Percentiles rank a stretch among this genome's conserved stretches.
These are phyloP conservation scores for Tetragonula carbonaria DNA, from an alignment of 2,888 invertebrate species.

Conservation along the genomic window DNA sequence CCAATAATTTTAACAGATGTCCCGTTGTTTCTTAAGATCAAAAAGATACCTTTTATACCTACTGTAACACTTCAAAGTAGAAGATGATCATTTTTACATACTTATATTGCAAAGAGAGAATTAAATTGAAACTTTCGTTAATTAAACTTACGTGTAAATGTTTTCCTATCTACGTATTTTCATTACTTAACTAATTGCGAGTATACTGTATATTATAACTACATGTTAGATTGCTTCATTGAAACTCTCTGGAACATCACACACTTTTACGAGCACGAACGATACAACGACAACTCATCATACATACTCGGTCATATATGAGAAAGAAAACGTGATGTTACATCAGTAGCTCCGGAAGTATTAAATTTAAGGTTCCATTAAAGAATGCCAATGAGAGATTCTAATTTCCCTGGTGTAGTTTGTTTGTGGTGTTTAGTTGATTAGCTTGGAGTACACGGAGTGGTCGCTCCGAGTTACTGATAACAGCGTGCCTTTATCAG, in stretches of 20 bases:
- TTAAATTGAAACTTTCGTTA: too few species aligned
- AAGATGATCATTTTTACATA: too few species aligned
- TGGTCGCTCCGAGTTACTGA: slow-evolving; percentile 46
- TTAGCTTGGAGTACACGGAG: slow-evolving; percentile 44
- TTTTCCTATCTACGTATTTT: too few species aligned
- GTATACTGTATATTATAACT: background rate
- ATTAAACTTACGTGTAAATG: too few species aligned
- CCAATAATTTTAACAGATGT: too few species aligned
- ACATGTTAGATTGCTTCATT: too few species aligned
- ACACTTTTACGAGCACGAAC: background rate
- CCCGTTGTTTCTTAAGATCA: too few species aligned
- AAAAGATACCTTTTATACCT: too few species aligned
- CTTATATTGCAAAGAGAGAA: too few species aligned
- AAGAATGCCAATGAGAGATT: background rate
- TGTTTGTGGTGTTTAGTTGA: slow-evolving; percentile 15
- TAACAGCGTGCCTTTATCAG: slow-evolving; percentile 58
- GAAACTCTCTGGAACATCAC: background rate
- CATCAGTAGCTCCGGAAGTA: background rate
- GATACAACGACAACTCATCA: background rate
- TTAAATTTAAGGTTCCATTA: background rate
- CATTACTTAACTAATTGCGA: too few species aligned
- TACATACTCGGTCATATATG: background rate
- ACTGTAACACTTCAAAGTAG: too few species aligned
- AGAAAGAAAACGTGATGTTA: background rate
- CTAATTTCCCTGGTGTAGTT: slow-evolving; percentile 5